Evolutionary conservation across 1,140 invertebrate species (phyloP), one percentile per base, ranked within the genome.

Genomic region (Caenorhabditis latens): DNA sequence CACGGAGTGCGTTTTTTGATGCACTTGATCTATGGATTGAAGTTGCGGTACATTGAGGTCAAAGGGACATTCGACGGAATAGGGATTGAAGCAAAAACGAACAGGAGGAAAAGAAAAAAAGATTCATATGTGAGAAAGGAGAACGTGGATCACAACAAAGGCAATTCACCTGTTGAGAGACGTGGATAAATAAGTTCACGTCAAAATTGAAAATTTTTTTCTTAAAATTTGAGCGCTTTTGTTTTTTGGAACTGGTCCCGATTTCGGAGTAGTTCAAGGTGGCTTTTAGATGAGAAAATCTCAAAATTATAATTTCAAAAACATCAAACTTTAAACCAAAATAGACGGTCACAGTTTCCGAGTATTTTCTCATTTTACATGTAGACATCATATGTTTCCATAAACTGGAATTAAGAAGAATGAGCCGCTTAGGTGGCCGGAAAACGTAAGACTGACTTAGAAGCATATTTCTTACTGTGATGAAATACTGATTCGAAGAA

Each of bases 21-120:
- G 42, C 46, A 24, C 19, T 79, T 79, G 65, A 71, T 71, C 65
- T 71, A 43, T 46, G 65, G 65, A 16, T n/a, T 61, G 8, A 61
- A n/a, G 57, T 5, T 53, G 16, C 16, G 57, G 61, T 8, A 40
- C 19, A 19, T 14, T 19, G 19, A 46, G 67, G 67, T 71, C 67
- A 71, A 71, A 11, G 16, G n/a, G 19, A 46, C 4, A 9, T 53
- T 3, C 19, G n/a, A 21, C 0, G n/a, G 1, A 58, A 21, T 3
- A 58, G 57, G 19, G n/a, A 58, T n/a, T n/a, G 9, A 46, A 46
- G n/a, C 2, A 71, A 4, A 46, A 71, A 48, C 2, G 5, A 46
- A 40, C 32, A 32, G 32, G 32, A 32, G 8, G 21, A 65, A 16
- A 42, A 65, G 11, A 40, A 65, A 19, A 13, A 58, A 58, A 58